Conservation (phyloP, 2,888 invertebrate genomes). For the Galerucella pusilla region DNA sequence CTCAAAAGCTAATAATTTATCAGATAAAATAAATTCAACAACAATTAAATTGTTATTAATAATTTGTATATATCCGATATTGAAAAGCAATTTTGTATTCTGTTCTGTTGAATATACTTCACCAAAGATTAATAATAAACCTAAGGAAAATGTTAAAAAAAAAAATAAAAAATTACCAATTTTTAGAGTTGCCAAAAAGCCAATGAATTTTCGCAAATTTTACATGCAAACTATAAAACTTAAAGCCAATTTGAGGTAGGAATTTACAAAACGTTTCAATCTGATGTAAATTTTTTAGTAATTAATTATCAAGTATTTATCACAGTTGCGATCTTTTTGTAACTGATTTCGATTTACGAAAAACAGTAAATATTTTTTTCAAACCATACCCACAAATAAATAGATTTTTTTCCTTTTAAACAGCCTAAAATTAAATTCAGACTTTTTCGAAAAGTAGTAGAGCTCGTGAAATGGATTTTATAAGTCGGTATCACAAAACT, state of each 20-base stretch:
- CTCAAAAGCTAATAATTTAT: no score
- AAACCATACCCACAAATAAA: no score
- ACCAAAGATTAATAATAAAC: background rate
- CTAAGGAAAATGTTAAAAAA: conserved; percentile 16
- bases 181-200: conserved; percentile 23
- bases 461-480: no score
- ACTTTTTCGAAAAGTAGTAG: no score
- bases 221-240: conserved; percentile 17
- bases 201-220: conserved; percentile 12
- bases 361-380: no score
- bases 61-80: no score
- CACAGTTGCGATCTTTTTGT: background rate
- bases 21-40: no score
- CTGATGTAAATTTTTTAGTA: background rate
- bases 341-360: no score
- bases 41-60: no score
- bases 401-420: no score
- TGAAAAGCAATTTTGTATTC: background rate
- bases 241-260: conserved; percentile 6
- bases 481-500: no score
- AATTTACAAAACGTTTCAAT: background rate
- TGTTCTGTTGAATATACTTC: background rate
- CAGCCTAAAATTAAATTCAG: no score
- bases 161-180: conserved; percentile 14
- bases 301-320: background rate